Percentiles rank a stretch among this genome's conserved stretches.
These are phyloP conservation scores for Pelosia muscerda DNA, from an alignment of 2,888 invertebrate genomes.

Conservation along the genomic window DNA sequence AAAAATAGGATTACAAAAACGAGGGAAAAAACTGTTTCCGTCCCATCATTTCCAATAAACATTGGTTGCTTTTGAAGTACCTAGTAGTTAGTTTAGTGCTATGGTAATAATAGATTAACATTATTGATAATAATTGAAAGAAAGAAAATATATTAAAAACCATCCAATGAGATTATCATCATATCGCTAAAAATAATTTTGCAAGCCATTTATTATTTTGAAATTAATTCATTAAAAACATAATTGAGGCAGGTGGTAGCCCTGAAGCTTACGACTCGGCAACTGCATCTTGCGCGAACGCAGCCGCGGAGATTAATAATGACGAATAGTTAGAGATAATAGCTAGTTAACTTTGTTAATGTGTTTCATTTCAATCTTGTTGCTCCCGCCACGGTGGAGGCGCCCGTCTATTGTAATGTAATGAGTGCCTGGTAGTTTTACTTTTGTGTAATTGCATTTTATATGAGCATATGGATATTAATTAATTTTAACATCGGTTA, in stretches of 20 bases:
- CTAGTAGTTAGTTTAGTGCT: background rate
- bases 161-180: background rate
- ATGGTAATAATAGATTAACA: background rate
- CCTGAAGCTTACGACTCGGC: slow-evolving; percentile 34
- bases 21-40: background rate
- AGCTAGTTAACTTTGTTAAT: slow-evolving; percentile 50
- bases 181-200: background rate
- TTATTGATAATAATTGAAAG: background rate
- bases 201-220: background rate
- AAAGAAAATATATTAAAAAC: background rate
- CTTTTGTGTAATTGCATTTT: slow-evolving; percentile 25
- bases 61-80: background rate
- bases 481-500: slow-evolving; percentile 19
- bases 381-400: slow-evolving; percentile 31
- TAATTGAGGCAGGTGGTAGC: slow-evolving; percentile 21
- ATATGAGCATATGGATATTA: slow-evolving; percentile 26
- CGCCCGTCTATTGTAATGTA: slow-evolving; percentile 30
- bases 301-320: slow-evolving; percentile 58
- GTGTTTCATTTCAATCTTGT: slow-evolving; percentile 46
- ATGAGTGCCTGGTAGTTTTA: slow-evolving; percentile 25
- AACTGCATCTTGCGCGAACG: slow-evolving; percentile 48
- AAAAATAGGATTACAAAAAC: too few relatives aligned
- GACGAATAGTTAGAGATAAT: slow-evolving; percentile 58
- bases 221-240: background rate
- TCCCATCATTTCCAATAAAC: too few relatives aligned